These are phyloP conservation scores for Chinchilla lanigera DNA, from an alignment of 2,113 vertebrate species.

Conservation along the genomic window DNA sequence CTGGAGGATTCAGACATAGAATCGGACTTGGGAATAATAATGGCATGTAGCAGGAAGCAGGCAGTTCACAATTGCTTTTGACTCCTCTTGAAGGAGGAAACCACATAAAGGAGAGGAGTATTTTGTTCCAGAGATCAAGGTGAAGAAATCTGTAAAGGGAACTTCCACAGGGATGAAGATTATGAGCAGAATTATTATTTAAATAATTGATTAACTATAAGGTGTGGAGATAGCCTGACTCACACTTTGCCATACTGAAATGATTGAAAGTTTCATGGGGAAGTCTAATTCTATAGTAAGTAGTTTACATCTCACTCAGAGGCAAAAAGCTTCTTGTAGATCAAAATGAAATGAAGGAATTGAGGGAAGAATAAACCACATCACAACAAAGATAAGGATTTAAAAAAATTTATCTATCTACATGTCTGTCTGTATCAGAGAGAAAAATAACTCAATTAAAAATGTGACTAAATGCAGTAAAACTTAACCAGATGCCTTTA, in stretches of 20 bases:
- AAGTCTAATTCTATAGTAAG: not conserved
- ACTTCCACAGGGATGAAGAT: not conserved
- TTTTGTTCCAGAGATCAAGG: not conserved
- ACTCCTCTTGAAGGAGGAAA: not conserved
- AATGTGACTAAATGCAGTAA: not conserved
- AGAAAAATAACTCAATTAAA: not conserved
- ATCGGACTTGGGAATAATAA: not conserved
- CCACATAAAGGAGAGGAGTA: not conserved
- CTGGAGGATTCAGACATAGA: not conserved
- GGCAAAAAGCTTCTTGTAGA: not conserved
- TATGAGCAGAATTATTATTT: not conserved
- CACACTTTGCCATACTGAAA: not conserved
- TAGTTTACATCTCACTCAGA: not conserved
- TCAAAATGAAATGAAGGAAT: not conserved
- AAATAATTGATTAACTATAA: too few species aligned
- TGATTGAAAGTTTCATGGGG: not conserved
- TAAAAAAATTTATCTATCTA: not conserved
- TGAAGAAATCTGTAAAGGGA: not conserved
- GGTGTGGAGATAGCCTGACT: not conserved
- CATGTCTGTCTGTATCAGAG: not conserved
- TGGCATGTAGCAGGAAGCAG: not conserved
- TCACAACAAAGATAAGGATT: not conserved
- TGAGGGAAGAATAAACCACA: not conserved
- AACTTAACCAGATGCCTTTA: not conserved
- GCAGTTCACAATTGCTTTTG: too few species aligned